phyloP scores from a whole-genome alignment of 2,113 vertebrate species.

The Petaurus breviceps region DNA sequence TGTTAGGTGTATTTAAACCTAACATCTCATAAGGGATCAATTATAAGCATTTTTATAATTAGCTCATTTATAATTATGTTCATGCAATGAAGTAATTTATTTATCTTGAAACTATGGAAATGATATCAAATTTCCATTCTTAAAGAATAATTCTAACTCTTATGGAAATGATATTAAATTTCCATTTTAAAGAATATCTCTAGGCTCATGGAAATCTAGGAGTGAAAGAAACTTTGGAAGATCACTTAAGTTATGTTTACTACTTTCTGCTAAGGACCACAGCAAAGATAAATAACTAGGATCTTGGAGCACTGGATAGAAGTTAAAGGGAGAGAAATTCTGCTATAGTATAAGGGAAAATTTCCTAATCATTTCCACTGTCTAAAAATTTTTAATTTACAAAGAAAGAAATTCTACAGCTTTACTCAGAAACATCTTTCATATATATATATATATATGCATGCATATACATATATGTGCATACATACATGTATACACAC shows the following conservation, averaged over 20 bases:
- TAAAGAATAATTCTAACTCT: constrained; percentile 3
- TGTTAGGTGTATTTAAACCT: constrained; percentile 61
- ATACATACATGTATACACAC: no score
- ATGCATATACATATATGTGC: no score
- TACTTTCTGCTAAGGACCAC: neutral
- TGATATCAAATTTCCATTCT: neutral
- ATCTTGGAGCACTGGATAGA: neutral
- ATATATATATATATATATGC: no score
- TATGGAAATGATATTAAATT: neutral
- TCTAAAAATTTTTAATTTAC: neutral
- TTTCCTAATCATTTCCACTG: neutral
- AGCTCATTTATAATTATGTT: constrained; percentile 64
- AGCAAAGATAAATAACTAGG: neutral
- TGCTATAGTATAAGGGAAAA: no score
- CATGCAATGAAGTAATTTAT: constrained; percentile 52
- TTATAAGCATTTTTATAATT: constrained; percentile 61
- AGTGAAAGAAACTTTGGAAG: neutral
- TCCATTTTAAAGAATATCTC: constrained; percentile 12
- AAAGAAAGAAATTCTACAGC: neutral
- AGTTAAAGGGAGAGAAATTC: neutral
- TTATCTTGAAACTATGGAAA: constrained; percentile 52
- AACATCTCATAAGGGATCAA: constrained; percentile 54
- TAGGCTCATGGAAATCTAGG: neutral
- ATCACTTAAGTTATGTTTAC: neutral
- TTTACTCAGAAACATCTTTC: neutral